A percentile compares a stretch with the other conserved stretches of the same genome.
phyloP scores from a whole-genome alignment of 2,113 vertebrate species.

The Lethenteron reissneri region DNA sequence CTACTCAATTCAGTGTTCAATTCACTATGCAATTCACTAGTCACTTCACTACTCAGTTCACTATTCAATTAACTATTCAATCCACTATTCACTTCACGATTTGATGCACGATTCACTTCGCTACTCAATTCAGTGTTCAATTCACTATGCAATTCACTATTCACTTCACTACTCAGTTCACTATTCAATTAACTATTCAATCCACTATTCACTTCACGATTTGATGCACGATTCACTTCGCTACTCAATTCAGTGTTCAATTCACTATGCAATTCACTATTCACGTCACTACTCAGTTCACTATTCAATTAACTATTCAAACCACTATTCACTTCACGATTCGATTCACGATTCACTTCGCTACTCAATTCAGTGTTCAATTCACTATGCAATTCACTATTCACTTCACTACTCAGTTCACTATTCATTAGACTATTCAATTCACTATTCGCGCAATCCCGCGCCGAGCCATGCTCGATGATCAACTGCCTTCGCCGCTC shows the following conservation, averaged over 20 bases:
- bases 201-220: no score
- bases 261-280: no score
- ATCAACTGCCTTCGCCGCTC: no score
- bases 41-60: not conserved
- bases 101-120: not conserved
- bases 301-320: not conserved
- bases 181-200: no score
- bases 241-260: no score
- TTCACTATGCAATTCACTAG: not conserved
- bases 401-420: not conserved
- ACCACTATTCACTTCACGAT: not conserved
- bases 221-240: no score
- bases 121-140: not conserved
- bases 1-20: not conserved
- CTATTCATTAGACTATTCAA: not conserved
- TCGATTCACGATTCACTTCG: not conserved
- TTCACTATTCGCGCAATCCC: not conserved
- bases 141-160: not conserved
- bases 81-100: not conserved
- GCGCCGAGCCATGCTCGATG: no score
- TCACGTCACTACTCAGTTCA: no score
- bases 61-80: not conserved
- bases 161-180: not conserved
- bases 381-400: not conserved
- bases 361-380: not conserved